Evolutionary conservation across 2,113 vertebrate genomes (phyloP).

Genomic region (Rhynchomys soricoides): DNA sequence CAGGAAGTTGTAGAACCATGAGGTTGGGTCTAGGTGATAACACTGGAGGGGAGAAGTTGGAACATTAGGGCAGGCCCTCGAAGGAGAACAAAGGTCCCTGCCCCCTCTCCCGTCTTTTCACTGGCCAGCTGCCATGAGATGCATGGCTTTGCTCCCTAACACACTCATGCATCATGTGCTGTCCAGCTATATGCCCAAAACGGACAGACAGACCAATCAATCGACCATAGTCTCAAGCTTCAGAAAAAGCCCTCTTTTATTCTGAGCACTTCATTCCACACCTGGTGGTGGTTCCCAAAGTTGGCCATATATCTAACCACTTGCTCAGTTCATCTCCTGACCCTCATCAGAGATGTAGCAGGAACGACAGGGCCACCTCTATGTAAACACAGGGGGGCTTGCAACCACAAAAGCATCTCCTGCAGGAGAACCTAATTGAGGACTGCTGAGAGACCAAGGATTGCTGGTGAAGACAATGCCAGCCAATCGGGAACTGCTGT

Average conservation of each 20-base stretch:
- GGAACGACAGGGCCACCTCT: too few relatives aligned
- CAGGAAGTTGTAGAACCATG: neutral
- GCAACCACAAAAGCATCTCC: too few relatives aligned
- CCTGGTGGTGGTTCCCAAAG: neutral
- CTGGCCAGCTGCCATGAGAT: neutral
- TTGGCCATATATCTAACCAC: neutral
- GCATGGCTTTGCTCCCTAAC: neutral
- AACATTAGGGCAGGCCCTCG: accelerated
- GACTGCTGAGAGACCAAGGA: too few relatives aligned
- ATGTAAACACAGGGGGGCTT: too few relatives aligned
- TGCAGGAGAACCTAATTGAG: too few relatives aligned
- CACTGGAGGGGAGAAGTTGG: too few relatives aligned
- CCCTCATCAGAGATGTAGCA: neutral
- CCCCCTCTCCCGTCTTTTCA: neutral
- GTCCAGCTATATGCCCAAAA: neutral
- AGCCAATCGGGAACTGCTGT: too few relatives aligned
- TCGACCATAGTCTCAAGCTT: neutral
- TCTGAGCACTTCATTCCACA: too few relatives aligned
- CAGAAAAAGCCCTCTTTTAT: neutral
- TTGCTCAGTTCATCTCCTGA: neutral
- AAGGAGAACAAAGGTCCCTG: too few relatives aligned
- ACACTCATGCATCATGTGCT: neutral
- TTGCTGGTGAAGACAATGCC: too few relatives aligned
- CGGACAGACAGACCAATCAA: too few relatives aligned
- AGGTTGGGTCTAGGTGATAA: neutral